phyloP scores from a whole-genome alignment of 2,797 vertebrate genomes.

The Scleropages formosus region DNA sequence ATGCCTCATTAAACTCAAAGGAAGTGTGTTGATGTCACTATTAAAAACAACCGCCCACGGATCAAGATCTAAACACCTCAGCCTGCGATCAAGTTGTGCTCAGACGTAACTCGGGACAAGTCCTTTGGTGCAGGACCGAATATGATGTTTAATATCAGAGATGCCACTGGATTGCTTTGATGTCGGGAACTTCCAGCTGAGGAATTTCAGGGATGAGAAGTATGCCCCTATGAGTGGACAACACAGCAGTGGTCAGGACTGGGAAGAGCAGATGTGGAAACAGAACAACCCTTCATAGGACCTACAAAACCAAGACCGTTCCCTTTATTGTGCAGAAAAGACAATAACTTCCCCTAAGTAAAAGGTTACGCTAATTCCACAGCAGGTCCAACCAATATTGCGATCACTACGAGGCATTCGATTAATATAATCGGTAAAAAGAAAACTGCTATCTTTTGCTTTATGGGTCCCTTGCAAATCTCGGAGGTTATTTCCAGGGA shows the following conservation, averaged over 20 bases:
- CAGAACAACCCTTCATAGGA: slow-evolving; percentile 14
- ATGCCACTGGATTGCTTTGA: slow-evolving; percentile 59
- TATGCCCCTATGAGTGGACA: slow-evolving; percentile 56
- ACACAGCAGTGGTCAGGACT: slow-evolving; percentile 19
- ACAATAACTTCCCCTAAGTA: background rate
- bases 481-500: background rate
- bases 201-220: slow-evolving; percentile 72
- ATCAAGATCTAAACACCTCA: too few species aligned
- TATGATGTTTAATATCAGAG: slow-evolving; percentile 51
- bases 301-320: background rate
- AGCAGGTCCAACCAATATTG: background rate
- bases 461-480: background rate
- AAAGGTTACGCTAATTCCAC: background rate
- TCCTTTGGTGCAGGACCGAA: slow-evolving; percentile 51
- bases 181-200: slow-evolving; percentile 41
- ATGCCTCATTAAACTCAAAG: too few species aligned
- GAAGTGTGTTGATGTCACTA: too few species aligned
- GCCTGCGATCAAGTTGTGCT: slow-evolving; percentile 22
- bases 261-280: slow-evolving; percentile 20
- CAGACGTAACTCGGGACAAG: slow-evolving; percentile 57
- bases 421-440: background rate
- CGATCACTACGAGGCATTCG: background rate
- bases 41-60: too few species aligned
- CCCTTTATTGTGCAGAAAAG: background rate
- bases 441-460: background rate